Evolutionary conservation across 2,113 vertebrate genomes (phyloP), one percentile per base, ranked within the genome.

Genomic region (Fulmarus glacialis): DNA sequence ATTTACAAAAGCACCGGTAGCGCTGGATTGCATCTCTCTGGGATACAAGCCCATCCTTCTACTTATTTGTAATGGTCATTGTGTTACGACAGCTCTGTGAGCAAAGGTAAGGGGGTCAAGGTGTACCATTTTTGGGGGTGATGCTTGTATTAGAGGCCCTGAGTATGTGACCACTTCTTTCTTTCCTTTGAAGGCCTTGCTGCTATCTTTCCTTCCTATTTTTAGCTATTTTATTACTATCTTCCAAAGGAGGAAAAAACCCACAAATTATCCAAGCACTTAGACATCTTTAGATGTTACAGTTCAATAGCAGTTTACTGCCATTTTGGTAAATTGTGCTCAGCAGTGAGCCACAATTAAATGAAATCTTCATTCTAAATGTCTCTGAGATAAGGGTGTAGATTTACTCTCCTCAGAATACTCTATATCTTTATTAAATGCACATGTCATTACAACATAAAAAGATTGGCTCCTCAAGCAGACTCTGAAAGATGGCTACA

Each of bases 241-340:
- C 68, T 89, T 92, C 62, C 52, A 82, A 92, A 85, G 48, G 48
- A 93, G 24, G 32, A 68, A 93, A 84, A 95, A 62, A 26, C 1
- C 1, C 82, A 93, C 94, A 97, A 97, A 97, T 97, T 97, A 97
- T 95, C 68, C 72, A 89, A 96, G 90, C 87, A 97, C 79, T 97
- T 97, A 95, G 94, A 78, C 87, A 77, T 97, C 93, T 97, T 97
- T 97, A 96, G 81, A 91, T 95, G 88, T 90, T 97, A 97, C 90
- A 97, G 95, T 94, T 96, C 97, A 96, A 96, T 93, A 97, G 90
- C 87, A 94, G 89, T 96, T 97, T 98, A 97, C 75, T 86, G 94
- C 91, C 94, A 96, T 97, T 98, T 97, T 92, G 89, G 94, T 93
- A 97, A 97, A 98, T 97, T 96, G 94, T 97, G 80, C 96, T 95